Base-by-base conservation (phyloP, 2,113 vertebrate genomes). In the Salvator merianae region DNA sequence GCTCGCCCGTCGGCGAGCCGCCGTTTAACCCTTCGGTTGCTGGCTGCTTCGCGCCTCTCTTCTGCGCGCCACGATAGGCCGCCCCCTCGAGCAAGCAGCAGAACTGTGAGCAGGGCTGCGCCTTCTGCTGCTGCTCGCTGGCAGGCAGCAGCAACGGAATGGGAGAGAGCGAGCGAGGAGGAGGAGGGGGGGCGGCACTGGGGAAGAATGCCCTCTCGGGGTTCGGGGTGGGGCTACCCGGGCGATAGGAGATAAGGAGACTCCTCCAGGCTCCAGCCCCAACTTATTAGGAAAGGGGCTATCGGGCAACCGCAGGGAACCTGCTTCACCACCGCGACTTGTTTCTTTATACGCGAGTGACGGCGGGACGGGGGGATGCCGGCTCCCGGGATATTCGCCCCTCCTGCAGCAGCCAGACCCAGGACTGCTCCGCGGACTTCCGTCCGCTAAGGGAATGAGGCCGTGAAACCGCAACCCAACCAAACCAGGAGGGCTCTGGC, bases 11-110 rank as follows among this genome's bases (percentile, higher is more conserved):
- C 75, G 79, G 74, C 88, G 86, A 86, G 87, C 88, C 91, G 88
- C 90, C 77, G 86, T 93, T 55, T 93, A 92, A 94, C 93, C 92
- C 93, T 87, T 88, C 83, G 90, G 32, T 86, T 92, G 93, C 93
- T 81, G 93, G 90, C 36, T 32, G 36, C 40, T 32, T 24, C 7
- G 28, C 62, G 24, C 62, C 62, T 40, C 71, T 12, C 59, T 72
- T 43, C 55, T 5, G 70, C 62, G 7, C 50, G 65, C 74, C 63
- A 1, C 80, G 8, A 38, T 7, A 53, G 62, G 82, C 62, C 82
- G 63, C 82, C 82, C 72, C 82, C 43, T 71, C 83, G 66, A 59
- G 75, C 12, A 13, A 16, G 43, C 82, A n/a, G 50, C 43, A 10
- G 59, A 2, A 30, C 5, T 24, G n/a, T 30, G 24, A 12, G n/a